A percentile compares a stretch with the other conserved stretches of the same genome.
Evolutionary conservation across 2,888 invertebrate species (phyloP).

Genomic region (Melipona beecheii): DNA sequence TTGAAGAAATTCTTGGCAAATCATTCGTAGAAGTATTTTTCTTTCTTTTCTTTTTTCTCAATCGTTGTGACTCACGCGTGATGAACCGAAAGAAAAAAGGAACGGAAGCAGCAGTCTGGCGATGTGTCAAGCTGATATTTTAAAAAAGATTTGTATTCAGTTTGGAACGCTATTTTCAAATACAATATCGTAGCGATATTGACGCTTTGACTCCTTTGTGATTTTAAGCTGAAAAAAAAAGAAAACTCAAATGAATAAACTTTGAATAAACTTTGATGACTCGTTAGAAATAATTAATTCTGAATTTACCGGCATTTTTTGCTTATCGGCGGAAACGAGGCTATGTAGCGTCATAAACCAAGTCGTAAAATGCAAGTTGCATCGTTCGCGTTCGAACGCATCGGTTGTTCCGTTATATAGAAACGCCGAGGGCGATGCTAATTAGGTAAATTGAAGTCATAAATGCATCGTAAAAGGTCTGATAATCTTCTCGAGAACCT

Average conservation of each 20-base stretch:
- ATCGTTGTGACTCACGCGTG: background rate
- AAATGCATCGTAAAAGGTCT: constrained; percentile 61
- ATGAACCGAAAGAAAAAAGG: background rate
- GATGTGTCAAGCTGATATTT: background rate
- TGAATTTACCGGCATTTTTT: background rate
- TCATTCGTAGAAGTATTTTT: constrained; percentile 15
- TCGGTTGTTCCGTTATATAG: constrained; percentile 64
- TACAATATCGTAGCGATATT: background rate
- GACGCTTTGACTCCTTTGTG: background rate
- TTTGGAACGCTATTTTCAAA: background rate
- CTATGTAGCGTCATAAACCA: constrained; percentile 7
- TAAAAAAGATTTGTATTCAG: background rate
- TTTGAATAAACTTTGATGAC: background rate
- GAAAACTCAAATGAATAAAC: background rate
- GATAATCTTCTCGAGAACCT: constrained; percentile 56
- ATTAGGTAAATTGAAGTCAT: constrained; percentile 64
- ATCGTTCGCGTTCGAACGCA: constrained; percentile 12
- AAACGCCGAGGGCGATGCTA: constrained; percentile 62
- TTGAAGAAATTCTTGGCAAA: background rate
- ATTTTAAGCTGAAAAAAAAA: background rate
- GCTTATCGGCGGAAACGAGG: background rate
- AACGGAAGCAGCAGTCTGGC: background rate
- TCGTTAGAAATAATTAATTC: background rate
- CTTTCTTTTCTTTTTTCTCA: background rate
- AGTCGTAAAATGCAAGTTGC: constrained; percentile 35